These are phyloP conservation scores for Astropecten irregularis DNA, from an alignment of 53 echinoderm and acorn worm species.

Conservation along the genomic window DNA sequence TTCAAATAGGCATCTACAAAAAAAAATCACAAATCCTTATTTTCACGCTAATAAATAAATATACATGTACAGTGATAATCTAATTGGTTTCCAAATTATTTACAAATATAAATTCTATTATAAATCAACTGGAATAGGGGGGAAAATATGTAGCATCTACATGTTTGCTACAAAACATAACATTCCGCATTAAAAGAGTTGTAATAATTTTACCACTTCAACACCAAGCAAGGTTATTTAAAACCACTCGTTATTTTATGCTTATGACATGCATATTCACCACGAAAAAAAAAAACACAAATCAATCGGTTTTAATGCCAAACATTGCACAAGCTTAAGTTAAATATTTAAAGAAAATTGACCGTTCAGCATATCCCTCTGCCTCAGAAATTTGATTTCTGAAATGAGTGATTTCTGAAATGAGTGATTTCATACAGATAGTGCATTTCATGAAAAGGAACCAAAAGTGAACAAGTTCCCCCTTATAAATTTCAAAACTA, in stretches of 20 bases:
- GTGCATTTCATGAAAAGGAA: no score
- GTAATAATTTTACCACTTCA: not conserved
- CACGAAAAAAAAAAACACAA: no score
- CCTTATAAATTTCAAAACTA: no score
- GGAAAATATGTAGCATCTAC: not conserved
- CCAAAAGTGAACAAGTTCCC: no score
- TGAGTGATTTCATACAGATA: no score
- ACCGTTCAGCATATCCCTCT: no score
- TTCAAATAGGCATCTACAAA: not conserved
- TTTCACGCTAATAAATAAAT: not conserved
- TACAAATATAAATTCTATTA: not conserved
- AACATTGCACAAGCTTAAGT: slow-evolving; percentile 13
- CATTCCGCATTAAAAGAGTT: not conserved
- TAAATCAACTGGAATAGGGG: not conserved
- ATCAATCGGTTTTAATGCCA: no score
- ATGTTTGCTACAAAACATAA: not conserved
- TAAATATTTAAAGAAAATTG: no score
- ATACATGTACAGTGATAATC: not conserved
- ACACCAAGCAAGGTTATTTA: not conserved
- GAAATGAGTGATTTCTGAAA: no score
- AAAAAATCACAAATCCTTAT: not conserved
- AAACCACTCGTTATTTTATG: no score
- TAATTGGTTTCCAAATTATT: not conserved
- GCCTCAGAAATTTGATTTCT: no score
- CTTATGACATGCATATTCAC: no score